Evolutionary conservation across 2,888 invertebrate genomes (phyloP).

Genomic region (Metacarcinus magister): DNA sequence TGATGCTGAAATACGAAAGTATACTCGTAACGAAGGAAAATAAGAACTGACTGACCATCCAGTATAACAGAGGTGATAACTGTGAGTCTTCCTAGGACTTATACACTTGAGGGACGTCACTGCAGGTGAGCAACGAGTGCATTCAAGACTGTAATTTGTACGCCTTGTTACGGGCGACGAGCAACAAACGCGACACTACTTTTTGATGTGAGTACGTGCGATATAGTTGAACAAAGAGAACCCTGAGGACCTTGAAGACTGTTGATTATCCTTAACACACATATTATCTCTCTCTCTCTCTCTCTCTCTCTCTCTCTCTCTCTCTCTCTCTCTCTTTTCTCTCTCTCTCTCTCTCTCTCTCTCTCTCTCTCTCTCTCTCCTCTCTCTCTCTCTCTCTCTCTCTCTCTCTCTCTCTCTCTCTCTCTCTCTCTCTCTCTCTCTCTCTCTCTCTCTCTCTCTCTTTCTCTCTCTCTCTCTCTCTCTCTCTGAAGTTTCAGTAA

Average conservation of each 20-base stretch:
- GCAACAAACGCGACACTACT: neutral
- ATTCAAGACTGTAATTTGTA: neutral
- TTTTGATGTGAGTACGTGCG: neutral
- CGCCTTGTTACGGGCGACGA: neutral
- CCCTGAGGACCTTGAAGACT: neutral
- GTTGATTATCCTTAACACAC: neutral
- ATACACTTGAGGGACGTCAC: neutral
- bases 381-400: too few relatives aligned
- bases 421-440: too few relatives aligned
- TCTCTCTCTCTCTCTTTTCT: too few relatives aligned
- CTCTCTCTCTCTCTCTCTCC: too few relatives aligned
- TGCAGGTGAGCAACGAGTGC: neutral
- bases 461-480: too few relatives aligned
- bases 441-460: too few relatives aligned
- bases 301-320: neutral
- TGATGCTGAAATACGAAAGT: neutral
- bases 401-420: too few relatives aligned
- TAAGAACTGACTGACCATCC: neutral
- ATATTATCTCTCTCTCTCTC: neutral
- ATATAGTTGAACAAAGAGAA: neutral
- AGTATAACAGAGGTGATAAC: neutral
- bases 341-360: too few relatives aligned
- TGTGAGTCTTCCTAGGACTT: neutral
- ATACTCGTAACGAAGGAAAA: too few relatives aligned
- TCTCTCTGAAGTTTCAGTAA: too few relatives aligned